phyloP scores from a whole-genome alignment of 2,113 vertebrate species.

The Takifugu flavidus region DNA sequence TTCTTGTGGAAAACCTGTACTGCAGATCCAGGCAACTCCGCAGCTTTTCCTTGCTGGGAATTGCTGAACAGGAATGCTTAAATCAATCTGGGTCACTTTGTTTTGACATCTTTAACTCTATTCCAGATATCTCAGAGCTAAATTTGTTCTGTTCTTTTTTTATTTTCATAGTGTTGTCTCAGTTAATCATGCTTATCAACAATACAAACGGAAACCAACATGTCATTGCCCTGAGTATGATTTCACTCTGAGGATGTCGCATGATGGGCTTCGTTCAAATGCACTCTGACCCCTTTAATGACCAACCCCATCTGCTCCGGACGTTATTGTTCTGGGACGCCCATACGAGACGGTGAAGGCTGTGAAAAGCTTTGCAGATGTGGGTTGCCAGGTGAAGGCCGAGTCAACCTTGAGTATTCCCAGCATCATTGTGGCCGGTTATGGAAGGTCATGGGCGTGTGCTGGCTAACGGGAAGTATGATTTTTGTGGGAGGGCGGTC shows the following conservation, averaged over 20 bases:
- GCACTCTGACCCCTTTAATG: conserved; percentile 36
- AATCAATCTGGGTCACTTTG: conserved; percentile 13
- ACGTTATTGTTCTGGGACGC: conserved; percentile 25
- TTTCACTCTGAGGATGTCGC: conserved; percentile 20
- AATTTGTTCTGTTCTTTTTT: conserved; percentile 5
- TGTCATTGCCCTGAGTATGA: conserved; percentile 12
- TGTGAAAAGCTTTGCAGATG: conserved; percentile 32
- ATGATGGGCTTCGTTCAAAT: conserved; percentile 17
- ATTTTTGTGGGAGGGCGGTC: conserved; percentile 19
- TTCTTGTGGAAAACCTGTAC: conserved; percentile 22
- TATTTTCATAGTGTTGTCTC: conserved; percentile 21
- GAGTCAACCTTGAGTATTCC: conserved; percentile 33
- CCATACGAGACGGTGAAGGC: conserved; percentile 1
- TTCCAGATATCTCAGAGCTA: not conserved
- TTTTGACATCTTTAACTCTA: conserved; percentile 5
- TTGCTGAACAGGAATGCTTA: not conserved
- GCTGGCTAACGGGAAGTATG: conserved; percentile 37
- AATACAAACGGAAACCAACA: conserved; percentile 17
- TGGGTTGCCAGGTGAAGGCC: conserved; percentile 26
- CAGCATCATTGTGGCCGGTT: conserved; percentile 14
- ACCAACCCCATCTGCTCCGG: conserved; percentile 20
- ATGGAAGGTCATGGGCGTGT: conserved; percentile 27
- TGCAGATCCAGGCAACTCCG: conserved; percentile 16
- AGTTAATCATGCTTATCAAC: not conserved
- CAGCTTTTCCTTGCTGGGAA: conserved; percentile 29